Evolutionary conservation across 2,888 invertebrate species (phyloP).

Genomic region (Merodon equestris): DNA sequence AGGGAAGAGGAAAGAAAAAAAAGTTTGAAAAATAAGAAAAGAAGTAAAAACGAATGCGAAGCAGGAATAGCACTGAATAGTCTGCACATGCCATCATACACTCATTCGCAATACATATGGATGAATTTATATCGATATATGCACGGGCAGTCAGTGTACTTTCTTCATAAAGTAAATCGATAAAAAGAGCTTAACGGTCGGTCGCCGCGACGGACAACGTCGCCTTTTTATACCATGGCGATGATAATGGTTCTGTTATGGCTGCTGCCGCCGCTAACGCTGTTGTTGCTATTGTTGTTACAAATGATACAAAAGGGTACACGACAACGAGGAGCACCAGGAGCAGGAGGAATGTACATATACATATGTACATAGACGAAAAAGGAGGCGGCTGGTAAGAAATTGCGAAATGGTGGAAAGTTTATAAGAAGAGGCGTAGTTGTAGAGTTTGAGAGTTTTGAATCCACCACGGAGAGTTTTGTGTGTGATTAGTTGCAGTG

Average conservation of each 20-base stretch:
- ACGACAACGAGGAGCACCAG: slow-evolving; percentile 15
- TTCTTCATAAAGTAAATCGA: slow-evolving; percentile 61
- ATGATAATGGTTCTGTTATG: slow-evolving; percentile 53
- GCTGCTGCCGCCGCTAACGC: not conserved
- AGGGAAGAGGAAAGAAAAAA: slow-evolving; percentile 56
- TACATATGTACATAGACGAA: too few relatives aligned
- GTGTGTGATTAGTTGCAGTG: too few relatives aligned
- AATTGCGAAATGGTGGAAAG: not conserved
- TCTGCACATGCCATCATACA: slow-evolving; percentile 5
- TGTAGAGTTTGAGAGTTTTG: too few relatives aligned
- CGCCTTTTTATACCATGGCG: slow-evolving; percentile 57
- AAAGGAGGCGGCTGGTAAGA: too few relatives aligned
- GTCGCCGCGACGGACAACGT: slow-evolving; percentile 59
- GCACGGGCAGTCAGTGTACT: slow-evolving; percentile 23
- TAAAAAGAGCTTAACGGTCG: slow-evolving; percentile 65
- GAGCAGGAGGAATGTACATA: too few relatives aligned
- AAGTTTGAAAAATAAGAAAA: slow-evolving; percentile 48
- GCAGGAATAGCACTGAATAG: slow-evolving; percentile 27
- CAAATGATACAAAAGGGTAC: slow-evolving; percentile 46
- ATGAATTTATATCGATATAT: too few relatives aligned
- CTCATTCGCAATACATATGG: too few relatives aligned
- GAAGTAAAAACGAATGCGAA: slow-evolving; percentile 42
- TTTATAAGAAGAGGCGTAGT: not conserved
- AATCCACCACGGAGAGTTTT: too few relatives aligned
- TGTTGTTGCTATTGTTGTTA: slow-evolving; percentile 32